Evolutionary conservation across 2,113 vertebrate species (phyloP).

Genomic region (Lagopus muta): DNA sequence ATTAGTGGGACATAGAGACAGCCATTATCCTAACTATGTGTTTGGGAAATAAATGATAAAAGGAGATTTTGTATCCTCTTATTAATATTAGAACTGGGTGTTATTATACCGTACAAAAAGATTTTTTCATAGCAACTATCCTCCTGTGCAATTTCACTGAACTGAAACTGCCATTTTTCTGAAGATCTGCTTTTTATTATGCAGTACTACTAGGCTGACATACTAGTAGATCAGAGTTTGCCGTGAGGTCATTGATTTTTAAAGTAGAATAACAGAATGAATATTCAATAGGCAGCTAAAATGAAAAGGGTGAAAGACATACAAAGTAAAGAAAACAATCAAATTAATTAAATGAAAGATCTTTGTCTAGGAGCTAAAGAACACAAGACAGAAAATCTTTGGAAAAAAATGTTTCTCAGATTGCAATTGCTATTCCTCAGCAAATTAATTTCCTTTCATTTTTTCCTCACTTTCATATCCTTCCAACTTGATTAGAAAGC

Average conservation of each 20-base stretch:
- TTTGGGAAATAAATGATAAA: neutral
- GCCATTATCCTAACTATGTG: neutral
- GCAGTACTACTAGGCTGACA: neutral
- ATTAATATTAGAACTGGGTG: neutral
- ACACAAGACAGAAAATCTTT: neutral
- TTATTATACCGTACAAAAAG: neutral
- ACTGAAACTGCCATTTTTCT: slow-evolving; percentile 28
- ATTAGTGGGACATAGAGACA: neutral
- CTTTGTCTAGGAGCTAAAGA: neutral
- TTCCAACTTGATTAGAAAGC: neutral
- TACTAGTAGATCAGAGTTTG: neutral
- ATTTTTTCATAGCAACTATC: neutral
- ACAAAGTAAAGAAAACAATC: neutral
- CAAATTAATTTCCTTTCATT: neutral
- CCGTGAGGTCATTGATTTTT: slow-evolving; percentile 8
- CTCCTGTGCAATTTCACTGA: slow-evolving; percentile 2
- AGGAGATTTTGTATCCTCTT: neutral
- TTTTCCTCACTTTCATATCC: neutral
- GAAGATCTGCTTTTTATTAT: slow-evolving; percentile 18
- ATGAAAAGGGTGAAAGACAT: neutral
- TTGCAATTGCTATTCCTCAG: neutral
- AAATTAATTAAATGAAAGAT: neutral
- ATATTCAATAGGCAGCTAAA: neutral
- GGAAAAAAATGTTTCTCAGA: neutral
- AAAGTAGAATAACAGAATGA: slow-evolving; percentile 1